Evolutionary conservation across 2,113 vertebrate species (phyloP), one percentile per base, ranked within the genome.

Genomic region (Myotis lucifugus): DNA sequence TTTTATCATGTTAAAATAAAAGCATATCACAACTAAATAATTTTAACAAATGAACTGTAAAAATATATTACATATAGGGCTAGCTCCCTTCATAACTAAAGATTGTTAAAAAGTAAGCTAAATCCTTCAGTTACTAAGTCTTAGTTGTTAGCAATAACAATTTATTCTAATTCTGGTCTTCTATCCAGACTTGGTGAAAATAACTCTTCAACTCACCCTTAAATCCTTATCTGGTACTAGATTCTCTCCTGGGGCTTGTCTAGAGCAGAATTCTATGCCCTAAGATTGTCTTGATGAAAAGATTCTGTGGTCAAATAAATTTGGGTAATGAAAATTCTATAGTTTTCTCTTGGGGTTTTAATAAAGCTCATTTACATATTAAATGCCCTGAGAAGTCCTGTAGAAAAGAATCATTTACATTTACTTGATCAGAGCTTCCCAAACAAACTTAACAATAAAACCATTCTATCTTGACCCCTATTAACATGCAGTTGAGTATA

Each of bases 241-340:
- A 56, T 64, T 90, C 50, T 87, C 42, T 90, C 59, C 29, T 21
- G 76, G 21, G 3, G 6, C 37, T 93, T 94, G 3, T 77, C 32
- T 32, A n/a, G 11, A 59, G n/a, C 23, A 93, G 29, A 92, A 88
- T 19, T 69, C 19, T 89, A 40, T 27, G 34, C 48, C 34, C 42
- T 40, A 76, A 23, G 25, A 66, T 19, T 19, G 13, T 32, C 64
- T 66, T 84, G 32, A 83, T 88, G n/a, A 89, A 90, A 54, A 59
- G 3, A 1, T 42, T 88, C n/a, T 88, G 4, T 76, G 52, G 15
- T 72, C 84, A 94, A 87, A 77, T 74, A 85, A 85, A 67, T 88
- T 91, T 46, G 18, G 46, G n/a, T 70, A 94, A 85, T 91, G 23
- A 88, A 93, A 92, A 90, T 40, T 72, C 13, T 79, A 27, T 74